Base-by-base conservation (phyloP, 2,797 vertebrate species). In the Pipistrellus pygmaeus region DNA sequence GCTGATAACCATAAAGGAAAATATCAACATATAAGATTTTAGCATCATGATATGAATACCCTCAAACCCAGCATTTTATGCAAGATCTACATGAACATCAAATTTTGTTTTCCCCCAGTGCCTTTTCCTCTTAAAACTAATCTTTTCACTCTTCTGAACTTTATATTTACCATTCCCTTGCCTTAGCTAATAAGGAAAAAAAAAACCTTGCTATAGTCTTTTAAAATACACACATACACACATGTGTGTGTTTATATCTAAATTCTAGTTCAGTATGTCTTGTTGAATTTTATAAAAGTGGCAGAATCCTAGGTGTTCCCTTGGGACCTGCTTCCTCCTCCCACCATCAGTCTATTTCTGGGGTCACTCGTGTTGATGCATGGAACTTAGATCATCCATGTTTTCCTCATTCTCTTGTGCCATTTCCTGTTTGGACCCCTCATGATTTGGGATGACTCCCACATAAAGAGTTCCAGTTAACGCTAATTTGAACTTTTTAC, bases 401-500 rank as follows among this genome's bases (percentile, higher is more conserved):
- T 46, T 87, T 84, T 51, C 83, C 89, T 90, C 62, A 2, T 73
- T 81, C 51, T 53, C 62, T 41, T 3, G 23, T 27, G n/a, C 38
- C 20, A 0, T 35, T 93, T 86, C 88, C 83, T 82, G 27, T 85
- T 90, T 23, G 64, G 75, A 64, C 71, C 88, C 85, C 53, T 62
- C 32, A 44, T 72, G 48, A 51, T 60, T 68, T 93, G 94, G 94
- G 92, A 87, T 68, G 88, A 66, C 88, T 94, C 71, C 78, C 35
- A 66, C 55, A 69, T 7, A 1, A 75, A 89, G 80, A 78, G 73
- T 68, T 92, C 78, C 57, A 27, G 90, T 76, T 87, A 41, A 46
- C 66, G 86, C 88, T 96, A 76, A 96, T 94, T 96, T 93, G 95
- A 92, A 93, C 76, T 73, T 93, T 94, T 95, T 91, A 94, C 25